Conservation (phyloP, 2,888 invertebrate genomes). For the Caenorhabditis sp. region DNA sequence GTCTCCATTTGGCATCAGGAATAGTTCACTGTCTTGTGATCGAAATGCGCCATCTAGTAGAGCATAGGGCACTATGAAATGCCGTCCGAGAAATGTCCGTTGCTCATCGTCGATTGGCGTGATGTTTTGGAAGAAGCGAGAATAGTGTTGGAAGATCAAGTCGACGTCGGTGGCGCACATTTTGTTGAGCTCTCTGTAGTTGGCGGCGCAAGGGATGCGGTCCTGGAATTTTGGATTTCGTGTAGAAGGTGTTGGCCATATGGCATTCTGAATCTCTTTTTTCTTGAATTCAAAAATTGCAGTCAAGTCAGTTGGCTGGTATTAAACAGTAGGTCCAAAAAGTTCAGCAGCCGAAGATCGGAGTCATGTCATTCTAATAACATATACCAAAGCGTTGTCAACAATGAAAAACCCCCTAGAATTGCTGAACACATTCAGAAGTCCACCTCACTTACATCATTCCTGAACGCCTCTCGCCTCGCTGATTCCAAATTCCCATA, state of each 20-base stretch:
- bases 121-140: constrained; percentile 16
- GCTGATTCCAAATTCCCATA: constrained; percentile 1
- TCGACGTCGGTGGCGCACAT: constrained; percentile 15
- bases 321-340: too few species aligned
- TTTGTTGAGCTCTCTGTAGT: constrained; percentile 30
- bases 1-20: constrained; percentile 38
- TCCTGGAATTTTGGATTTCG: not conserved
- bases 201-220: constrained; percentile 16
- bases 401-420: too few species aligned
- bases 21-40: constrained; percentile 2
- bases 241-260: too few species aligned
- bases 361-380: too few species aligned
- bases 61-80: constrained; percentile 44
- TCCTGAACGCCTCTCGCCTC: not conserved
- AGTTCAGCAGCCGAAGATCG: too few species aligned
- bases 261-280: too few species aligned
- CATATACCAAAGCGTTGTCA: too few species aligned
- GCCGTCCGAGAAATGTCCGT: constrained; percentile 10
- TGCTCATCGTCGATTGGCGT: constrained; percentile 19
- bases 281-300: too few species aligned
- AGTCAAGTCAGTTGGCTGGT: too few species aligned
- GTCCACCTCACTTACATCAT: constrained; percentile 5
- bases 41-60: constrained; percentile 32
- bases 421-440: too few species aligned
- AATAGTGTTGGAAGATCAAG: constrained; percentile 11